Conservation (phyloP, 2,797 vertebrate genomes). For the Hippopotamyrus pictus region DNA sequence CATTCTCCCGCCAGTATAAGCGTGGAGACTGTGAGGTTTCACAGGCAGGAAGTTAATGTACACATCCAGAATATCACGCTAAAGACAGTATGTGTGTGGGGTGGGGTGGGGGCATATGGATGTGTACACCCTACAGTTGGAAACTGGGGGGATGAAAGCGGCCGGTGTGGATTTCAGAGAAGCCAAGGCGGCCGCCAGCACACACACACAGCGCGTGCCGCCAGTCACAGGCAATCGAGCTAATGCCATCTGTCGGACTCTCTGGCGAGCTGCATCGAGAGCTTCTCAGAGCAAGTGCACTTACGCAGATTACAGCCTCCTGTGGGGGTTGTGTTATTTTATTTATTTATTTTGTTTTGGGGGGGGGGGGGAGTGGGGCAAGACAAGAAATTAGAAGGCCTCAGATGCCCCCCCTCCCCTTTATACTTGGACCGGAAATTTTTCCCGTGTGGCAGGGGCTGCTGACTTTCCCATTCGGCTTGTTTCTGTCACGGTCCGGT, state of each 20-base stretch:
- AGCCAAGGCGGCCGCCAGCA: background rate
- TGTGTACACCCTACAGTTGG: background rate
- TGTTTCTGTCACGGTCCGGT: background rate
- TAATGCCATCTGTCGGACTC: background rate
- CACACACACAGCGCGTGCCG: background rate
- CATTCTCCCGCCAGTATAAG: slow-evolving; percentile 32
- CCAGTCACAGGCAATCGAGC: background rate
- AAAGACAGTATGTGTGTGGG: background rate
- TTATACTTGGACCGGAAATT: background rate
- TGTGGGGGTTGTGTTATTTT: background rate
- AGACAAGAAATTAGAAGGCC: background rate
- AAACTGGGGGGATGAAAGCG: background rate
- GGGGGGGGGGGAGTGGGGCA: background rate
- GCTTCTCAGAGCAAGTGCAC: background rate
- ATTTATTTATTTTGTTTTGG: background rate
- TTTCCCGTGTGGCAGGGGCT: background rate
- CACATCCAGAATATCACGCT: slow-evolving; percentile 56
- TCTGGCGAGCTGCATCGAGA: background rate
- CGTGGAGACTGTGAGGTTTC: slow-evolving; percentile 6
- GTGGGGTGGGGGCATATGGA: background rate
- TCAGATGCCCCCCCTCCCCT: background rate
- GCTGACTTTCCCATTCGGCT: background rate
- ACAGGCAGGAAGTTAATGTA: slow-evolving; percentile 31
- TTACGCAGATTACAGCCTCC: background rate
- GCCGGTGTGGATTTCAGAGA: background rate